Percentiles rank a stretch among this genome's conserved stretches.
Evolutionary conservation across 1,140 invertebrate species (phyloP).

Genomic region (Drosophila bifasciata): DNA sequence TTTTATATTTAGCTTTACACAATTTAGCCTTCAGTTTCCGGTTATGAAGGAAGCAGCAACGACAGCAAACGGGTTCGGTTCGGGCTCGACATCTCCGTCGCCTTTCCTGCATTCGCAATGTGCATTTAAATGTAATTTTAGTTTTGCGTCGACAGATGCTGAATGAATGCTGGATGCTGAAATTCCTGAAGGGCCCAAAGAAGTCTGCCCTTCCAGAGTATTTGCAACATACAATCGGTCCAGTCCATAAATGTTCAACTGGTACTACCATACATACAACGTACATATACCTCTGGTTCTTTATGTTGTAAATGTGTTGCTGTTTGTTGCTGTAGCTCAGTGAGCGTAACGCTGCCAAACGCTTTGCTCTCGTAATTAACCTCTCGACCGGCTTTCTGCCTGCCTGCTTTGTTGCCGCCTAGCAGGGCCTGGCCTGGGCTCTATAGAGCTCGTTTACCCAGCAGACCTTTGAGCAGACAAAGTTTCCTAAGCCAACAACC

Average conservation of each 20-base stretch:
- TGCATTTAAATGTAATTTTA: constrained; percentile 74
- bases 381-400: constrained; percentile 79
- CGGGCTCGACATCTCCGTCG: constrained; percentile 29
- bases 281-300: constrained; percentile 25
- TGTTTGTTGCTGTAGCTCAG: constrained; percentile 47
- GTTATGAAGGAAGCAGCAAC: constrained; percentile 80
- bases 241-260: constrained; percentile 43
- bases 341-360: constrained; percentile 72
- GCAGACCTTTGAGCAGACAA: constrained; percentile 54
- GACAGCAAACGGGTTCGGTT: constrained; percentile 66
- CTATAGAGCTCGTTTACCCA: constrained; percentile 50
- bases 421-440: constrained; percentile 1
- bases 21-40: constrained; percentile 81
- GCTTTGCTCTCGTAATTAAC: constrained; percentile 80
- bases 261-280: constrained; percentile 38
- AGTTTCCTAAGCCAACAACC: constrained; percentile 37
- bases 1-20: constrained; percentile 68
- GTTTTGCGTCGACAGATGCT: constrained; percentile 62
- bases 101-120: constrained; percentile 51
- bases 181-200: too few relatives aligned
- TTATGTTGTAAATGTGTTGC: constrained; percentile 14
- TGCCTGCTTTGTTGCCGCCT: constrained; percentile 35
- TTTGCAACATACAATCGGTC: background rate
- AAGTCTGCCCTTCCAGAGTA: too few relatives aligned
- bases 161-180: too few relatives aligned